These are phyloP conservation scores for Xestia xanthographa DNA, from an alignment of 2,888 invertebrate genomes.

Conservation along the genomic window DNA sequence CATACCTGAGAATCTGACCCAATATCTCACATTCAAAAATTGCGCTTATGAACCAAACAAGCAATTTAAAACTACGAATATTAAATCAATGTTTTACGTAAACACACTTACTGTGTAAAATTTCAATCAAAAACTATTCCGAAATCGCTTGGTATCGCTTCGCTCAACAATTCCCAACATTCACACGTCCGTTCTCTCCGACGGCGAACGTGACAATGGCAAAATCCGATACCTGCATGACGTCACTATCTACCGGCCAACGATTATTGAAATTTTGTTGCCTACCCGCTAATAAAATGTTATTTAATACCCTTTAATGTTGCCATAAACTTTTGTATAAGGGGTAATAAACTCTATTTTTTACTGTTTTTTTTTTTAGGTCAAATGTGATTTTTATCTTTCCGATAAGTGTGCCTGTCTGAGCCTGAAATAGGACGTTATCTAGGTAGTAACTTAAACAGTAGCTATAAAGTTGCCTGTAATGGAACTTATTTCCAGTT, in stretches of 20 bases:
- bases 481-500: background rate
- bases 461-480: conserved; percentile 23
- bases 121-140: conserved; percentile 20
- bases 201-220: conserved; percentile 49
- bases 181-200: conserved; percentile 28
- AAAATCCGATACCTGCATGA: conserved; percentile 45
- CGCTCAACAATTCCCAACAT: background rate
- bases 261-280: conserved; percentile 66
- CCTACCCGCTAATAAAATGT: conserved; percentile 63
- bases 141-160: conserved; percentile 22
- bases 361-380: conserved; percentile 46
- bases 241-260: conserved; percentile 43
- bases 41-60: background rate
- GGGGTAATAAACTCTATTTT: conserved; percentile 53
- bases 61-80: background rate
- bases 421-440: conserved; percentile 13
- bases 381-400: conserved; percentile 53
- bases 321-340: conserved; percentile 55
- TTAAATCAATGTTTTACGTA: background rate
- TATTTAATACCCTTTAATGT: conserved; percentile 60
- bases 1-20: background rate
- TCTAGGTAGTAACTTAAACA: conserved; percentile 25
- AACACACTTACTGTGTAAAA: background rate
- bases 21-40: background rate
- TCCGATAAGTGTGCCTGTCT: conserved; percentile 32